Conservation (phyloP, 2,888 invertebrate genomes). For the Cerastis rubricosa region DNA sequence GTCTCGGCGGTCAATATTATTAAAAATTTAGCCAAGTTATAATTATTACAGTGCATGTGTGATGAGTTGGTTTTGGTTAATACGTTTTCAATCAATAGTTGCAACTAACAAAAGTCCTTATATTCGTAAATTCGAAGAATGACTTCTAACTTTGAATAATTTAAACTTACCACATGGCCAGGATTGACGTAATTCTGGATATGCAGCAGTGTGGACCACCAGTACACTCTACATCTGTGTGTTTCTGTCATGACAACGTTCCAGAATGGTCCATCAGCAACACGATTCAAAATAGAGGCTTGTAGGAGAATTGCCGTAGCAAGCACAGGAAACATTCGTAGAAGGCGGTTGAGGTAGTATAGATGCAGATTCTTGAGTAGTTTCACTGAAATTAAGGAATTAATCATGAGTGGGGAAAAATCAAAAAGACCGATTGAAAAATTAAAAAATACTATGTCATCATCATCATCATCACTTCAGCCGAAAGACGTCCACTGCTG, state of each 20-base stretch:
- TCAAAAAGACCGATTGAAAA: too few species aligned
- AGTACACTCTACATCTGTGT: constrained; percentile 75
- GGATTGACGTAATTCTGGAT: constrained; percentile 79
- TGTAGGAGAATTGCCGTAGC: constrained; percentile 77
- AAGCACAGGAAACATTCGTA: constrained; percentile 81
- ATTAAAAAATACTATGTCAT: too few species aligned
- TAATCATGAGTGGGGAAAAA: background rate
- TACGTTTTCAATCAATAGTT: background rate
- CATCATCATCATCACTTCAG: too few species aligned
- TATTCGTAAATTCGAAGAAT: background rate
- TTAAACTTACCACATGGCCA: constrained; percentile 68
- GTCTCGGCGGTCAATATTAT: background rate
- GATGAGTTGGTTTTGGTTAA: too few species aligned
- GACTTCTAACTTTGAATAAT: background rate
- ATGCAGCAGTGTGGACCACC: constrained; percentile 82
- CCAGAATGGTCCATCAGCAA: constrained; percentile 81
- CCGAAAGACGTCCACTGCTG: too few species aligned
- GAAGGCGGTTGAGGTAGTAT: constrained; percentile 81
- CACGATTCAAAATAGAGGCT: constrained; percentile 75
- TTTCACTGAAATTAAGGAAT: constrained; percentile 71
- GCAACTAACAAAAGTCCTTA: background rate
- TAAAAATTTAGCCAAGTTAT: background rate
- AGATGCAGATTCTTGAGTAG: constrained; percentile 79
- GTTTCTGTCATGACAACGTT: constrained; percentile 56
- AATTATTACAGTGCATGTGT: too few species aligned